Conservation (phyloP, 2,797 vertebrate species). For the Eutrigla gurnardus region DNA sequence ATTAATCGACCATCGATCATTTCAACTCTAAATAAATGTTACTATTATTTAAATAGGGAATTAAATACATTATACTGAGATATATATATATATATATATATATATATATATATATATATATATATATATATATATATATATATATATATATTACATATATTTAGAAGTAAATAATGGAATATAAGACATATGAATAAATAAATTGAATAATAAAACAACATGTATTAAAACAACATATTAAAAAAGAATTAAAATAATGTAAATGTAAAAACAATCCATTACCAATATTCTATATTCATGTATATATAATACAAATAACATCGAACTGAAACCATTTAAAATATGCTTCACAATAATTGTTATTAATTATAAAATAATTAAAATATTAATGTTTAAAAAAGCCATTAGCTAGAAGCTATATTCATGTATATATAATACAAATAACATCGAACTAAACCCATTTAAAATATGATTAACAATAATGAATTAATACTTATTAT, state of each 20-base stretch:
- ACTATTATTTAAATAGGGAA: background rate
- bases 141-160: background rate
- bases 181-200: background rate
- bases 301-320: background rate
- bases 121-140: no score
- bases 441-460: background rate
- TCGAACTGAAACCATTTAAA: background rate
- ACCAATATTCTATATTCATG: no score
- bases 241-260: background rate
- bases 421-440: background rate
- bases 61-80: background rate
- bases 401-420: no score
- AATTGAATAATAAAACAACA: no score
- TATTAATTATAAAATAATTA: background rate
- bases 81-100: background rate
- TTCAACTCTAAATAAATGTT: background rate
- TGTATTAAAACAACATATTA: no score
- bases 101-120: no score
- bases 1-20: background rate
- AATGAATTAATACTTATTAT: background rate
- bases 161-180: background rate
- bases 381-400: background rate
- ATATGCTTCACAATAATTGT: background rate
- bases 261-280: no score
- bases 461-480: background rate